Evolutionary conservation across 35 echinoderm and acorn worm species (phyloP).

Genomic region (Anneissia japonica): DNA sequence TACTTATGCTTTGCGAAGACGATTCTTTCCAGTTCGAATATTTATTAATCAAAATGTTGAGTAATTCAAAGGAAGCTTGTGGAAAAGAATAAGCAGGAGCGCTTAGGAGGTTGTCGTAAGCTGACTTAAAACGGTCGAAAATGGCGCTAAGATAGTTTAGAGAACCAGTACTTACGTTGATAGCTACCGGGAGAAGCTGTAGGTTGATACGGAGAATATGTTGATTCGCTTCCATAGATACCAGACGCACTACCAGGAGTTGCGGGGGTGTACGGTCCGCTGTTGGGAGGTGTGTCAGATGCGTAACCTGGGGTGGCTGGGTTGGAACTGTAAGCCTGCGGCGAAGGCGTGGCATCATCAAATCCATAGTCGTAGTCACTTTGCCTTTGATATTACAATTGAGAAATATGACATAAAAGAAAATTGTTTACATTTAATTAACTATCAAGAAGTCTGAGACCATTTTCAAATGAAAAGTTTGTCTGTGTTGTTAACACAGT

Average conservation of each 20-base stretch:
- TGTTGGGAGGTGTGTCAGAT: constrained; percentile 55
- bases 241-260: constrained; percentile 68
- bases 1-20: too few species aligned
- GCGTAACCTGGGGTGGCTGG: constrained; percentile 86
- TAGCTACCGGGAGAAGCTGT: constrained; percentile 79
- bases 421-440: too few species aligned
- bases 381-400: constrained; percentile 26
- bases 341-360: constrained; percentile 88
- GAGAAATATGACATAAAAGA: background rate
- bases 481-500: too few species aligned
- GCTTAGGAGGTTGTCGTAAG: too few species aligned
- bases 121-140: background rate
- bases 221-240: constrained; percentile 91
- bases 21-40: too few species aligned
- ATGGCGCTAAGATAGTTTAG: background rate
- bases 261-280: constrained; percentile 82
- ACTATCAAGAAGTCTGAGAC: too few species aligned
- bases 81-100: too few species aligned
- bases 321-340: constrained; percentile 71
- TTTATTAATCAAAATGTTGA: too few species aligned
- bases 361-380: constrained; percentile 79
- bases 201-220: constrained; percentile 76
- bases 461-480: too few species aligned
- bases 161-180: constrained; percentile 57
- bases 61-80: too few species aligned